Percentiles rank a stretch among this genome's conserved stretches.
phyloP scores from a whole-genome alignment of 2,797 vertebrate genomes.

The Cottoperca gobio region DNA sequence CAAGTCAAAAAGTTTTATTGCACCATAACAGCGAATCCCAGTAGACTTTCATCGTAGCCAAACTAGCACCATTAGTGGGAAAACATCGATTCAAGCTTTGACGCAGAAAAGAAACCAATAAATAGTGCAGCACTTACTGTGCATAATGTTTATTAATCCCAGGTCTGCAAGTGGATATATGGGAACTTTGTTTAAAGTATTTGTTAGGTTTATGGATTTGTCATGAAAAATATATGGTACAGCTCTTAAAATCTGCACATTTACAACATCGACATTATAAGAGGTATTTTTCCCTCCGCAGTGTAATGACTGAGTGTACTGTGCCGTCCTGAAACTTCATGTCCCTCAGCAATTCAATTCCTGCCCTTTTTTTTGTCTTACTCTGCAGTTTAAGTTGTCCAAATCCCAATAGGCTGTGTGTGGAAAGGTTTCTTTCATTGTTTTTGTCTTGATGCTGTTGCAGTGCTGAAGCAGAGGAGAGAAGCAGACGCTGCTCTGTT shows the following conservation, averaged over 20 bases:
- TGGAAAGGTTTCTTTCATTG: not conserved
- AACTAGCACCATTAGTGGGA: constrained; percentile 58
- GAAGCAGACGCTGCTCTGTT: constrained; percentile 94
- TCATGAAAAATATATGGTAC: not conserved
- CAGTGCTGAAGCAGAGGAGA: constrained; percentile 94
- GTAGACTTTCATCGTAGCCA: constrained; percentile 23
- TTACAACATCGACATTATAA: not conserved
- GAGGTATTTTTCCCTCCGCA: not conserved
- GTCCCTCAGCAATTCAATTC: not conserved
- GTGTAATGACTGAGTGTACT: not conserved
- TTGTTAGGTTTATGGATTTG: not conserved
- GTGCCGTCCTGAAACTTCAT: not conserved
- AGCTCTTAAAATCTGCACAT: not conserved
- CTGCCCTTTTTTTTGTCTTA: not conserved
- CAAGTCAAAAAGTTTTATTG: constrained; percentile 38
- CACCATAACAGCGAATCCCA: constrained; percentile 33
- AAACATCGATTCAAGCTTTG: constrained; percentile 62
- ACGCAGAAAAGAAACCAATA: constrained; percentile 38
- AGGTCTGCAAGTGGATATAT: constrained; percentile 1
- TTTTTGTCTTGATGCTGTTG: constrained; percentile 32
- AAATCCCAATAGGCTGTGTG: not conserved
- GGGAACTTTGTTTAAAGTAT: not conserved
- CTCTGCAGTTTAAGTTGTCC: not conserved
- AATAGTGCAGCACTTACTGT: constrained; percentile 50
- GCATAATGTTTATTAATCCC: constrained; percentile 22